These are phyloP conservation scores for Phenganax stokvisi DNA, from an alignment of 92 coral and sea anemone species.

Conservation along the genomic window DNA sequence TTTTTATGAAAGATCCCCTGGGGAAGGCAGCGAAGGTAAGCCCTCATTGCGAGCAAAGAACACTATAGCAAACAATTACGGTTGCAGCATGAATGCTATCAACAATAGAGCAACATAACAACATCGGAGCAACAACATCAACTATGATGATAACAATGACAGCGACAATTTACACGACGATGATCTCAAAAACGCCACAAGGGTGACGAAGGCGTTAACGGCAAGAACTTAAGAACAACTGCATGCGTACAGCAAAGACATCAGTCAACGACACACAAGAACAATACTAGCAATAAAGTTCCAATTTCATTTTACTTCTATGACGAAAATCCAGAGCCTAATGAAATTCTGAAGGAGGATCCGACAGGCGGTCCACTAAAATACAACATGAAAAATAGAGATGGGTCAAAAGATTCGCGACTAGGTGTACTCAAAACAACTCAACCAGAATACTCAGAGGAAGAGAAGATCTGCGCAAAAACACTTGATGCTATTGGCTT, in stretches of 20 bases:
- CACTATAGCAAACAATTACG: too few species aligned
- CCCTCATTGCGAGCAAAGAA: background rate
- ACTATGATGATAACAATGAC: too few species aligned
- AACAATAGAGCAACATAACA: too few species aligned
- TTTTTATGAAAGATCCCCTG: background rate
- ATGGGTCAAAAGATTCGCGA: slow-evolving; percentile 14
- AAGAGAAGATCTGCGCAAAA: slow-evolving; percentile 14
- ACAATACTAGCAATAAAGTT: background rate
- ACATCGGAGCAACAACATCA: too few species aligned
- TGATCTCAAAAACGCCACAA: too few species aligned
- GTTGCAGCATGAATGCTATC: too few species aligned
- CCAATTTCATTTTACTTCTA: background rate
- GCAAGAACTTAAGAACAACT: too few species aligned
- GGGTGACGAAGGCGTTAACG: too few species aligned
- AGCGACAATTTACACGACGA: too few species aligned
- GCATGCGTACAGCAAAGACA: too few species aligned
- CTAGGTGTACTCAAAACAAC: background rate
- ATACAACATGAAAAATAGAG: background rate
- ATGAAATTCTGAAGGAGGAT: slow-evolving; percentile 7
- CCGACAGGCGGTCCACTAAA: background rate
- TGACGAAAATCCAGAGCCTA: background rate
- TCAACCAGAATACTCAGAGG: background rate
- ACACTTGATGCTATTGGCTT: background rate
- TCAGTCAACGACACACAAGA: background rate
- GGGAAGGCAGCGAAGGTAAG: background rate